These are phyloP conservation scores for Pseudachorutes palmiensis DNA, from an alignment of 1,140 invertebrate species.

Conservation along the genomic window DNA sequence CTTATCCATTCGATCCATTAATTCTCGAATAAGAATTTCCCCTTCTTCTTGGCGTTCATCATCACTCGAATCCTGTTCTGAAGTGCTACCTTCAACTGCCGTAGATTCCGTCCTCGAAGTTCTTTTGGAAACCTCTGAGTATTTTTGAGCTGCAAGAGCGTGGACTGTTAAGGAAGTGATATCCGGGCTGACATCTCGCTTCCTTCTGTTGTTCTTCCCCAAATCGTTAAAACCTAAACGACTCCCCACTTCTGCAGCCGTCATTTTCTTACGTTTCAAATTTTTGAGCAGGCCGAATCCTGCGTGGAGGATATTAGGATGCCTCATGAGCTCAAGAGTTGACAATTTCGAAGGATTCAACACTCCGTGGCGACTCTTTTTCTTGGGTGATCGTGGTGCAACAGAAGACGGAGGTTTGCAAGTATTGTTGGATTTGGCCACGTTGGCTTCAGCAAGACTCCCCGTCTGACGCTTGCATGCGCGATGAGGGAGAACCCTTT, in stretches of 20 bases:
- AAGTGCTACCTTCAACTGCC: background rate
- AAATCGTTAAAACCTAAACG: background rate
- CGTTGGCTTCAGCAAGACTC: too few species aligned
- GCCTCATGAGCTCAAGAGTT: slow-evolving; percentile 12
- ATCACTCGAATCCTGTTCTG: background rate
- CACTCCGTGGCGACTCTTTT: background rate
- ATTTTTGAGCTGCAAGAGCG: slow-evolving; percentile 10
- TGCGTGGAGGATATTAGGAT: slow-evolving; percentile 17
- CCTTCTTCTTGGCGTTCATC: background rate
- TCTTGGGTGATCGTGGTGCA: slow-evolving; percentile 1
- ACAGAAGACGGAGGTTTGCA: slow-evolving; percentile 3
- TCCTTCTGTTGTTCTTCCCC: background rate
- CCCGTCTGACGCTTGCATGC: too few species aligned
- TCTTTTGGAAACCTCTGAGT: background rate
- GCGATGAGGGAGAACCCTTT: too few species aligned
- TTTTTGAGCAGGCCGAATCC: slow-evolving; percentile 19
- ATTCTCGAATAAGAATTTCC: slow-evolving; percentile 15
- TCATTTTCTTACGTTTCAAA: slow-evolving; percentile 6
- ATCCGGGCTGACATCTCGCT: background rate
- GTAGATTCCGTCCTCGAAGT: background rate
- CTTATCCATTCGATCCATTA: background rate
- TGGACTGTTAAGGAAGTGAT: too few species aligned
- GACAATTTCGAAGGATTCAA: slow-evolving; percentile 6
- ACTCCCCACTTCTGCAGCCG: slow-evolving; percentile 2
- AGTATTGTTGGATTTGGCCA: too few species aligned